Percentiles rank a stretch among this genome's conserved stretches.
Conservation (phyloP, 2,797 vertebrate genomes). For the Danio kyathit region DNA sequence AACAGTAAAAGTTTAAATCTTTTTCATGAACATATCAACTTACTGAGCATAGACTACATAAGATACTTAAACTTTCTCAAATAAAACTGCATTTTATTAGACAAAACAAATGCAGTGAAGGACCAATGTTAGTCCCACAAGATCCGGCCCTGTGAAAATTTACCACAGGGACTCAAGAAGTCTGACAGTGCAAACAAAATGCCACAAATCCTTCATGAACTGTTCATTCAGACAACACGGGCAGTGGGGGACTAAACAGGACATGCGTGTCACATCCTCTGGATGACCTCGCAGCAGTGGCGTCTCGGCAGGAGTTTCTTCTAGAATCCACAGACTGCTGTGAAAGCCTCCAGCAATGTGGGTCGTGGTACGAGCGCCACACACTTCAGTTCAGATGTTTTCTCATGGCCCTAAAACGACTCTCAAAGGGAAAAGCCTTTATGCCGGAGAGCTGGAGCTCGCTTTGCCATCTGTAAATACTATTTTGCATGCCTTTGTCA, state of each 20-base stretch:
- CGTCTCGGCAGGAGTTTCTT: slow-evolving; percentile 29
- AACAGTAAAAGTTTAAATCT: no score
- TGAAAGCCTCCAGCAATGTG: slow-evolving; percentile 50
- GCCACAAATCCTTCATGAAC: slow-evolving; percentile 27
- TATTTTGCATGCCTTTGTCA: slow-evolving; percentile 55
- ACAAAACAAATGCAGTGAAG: no score
- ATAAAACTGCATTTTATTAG: no score
- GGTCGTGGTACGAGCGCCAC: not conserved
- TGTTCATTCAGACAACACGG: slow-evolving; percentile 3
- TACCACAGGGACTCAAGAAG: slow-evolving; percentile 32
- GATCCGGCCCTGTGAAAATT: not conserved
- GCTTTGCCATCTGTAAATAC: slow-evolving; percentile 61
- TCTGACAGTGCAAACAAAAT: slow-evolving; percentile 51
- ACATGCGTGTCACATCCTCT: slow-evolving; percentile 46
- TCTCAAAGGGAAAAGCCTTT: slow-evolving; percentile 36
- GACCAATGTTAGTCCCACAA: no score
- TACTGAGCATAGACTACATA: no score
- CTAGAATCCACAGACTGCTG: slow-evolving; percentile 49
- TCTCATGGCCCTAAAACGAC: slow-evolving; percentile 48
- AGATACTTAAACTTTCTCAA: no score
- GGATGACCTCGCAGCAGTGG: slow-evolving; percentile 45
- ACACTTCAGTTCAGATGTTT: slow-evolving; percentile 29
- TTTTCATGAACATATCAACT: no score
- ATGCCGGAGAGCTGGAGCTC: slow-evolving; percentile 23
- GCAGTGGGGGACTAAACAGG: slow-evolving; percentile 31